phyloP scores from a whole-genome alignment of 2,888 invertebrate genomes.

The Malthinus flaveolus region DNA sequence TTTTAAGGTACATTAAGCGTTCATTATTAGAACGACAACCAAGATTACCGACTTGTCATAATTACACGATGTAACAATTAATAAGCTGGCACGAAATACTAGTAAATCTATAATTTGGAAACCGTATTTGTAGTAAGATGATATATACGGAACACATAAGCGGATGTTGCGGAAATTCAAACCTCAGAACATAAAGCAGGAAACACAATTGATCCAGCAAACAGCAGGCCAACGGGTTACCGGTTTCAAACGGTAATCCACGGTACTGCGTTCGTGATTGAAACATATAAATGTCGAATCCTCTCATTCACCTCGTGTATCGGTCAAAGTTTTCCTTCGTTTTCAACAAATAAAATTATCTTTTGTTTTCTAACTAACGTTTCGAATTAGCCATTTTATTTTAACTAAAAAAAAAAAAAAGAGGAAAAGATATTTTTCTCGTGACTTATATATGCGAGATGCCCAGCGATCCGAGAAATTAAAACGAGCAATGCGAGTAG shows the following conservation, averaged over 20 bases:
- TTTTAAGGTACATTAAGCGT: slow-evolving; percentile 27
- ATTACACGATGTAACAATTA: slow-evolving; percentile 19
- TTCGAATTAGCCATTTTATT: neutral
- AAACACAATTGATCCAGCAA: slow-evolving; percentile 42
- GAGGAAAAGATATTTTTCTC: slow-evolving; percentile 1
- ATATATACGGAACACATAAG: slow-evolving; percentile 21
- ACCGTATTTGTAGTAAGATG: slow-evolving; percentile 16
- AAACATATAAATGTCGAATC: slow-evolving; percentile 45
- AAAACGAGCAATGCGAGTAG: slow-evolving; percentile 1
- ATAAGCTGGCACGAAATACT: neutral
- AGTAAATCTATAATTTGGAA: slow-evolving; percentile 14
- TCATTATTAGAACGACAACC: slow-evolving; percentile 16
- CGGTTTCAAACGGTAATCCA: slow-evolving; percentile 39
- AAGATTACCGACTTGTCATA: slow-evolving; percentile 24
- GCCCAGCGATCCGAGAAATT: slow-evolving; percentile 2
- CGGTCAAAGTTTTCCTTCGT: slow-evolving; percentile 33
- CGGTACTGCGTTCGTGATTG: slow-evolving; percentile 44
- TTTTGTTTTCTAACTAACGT: slow-evolving; percentile 3
- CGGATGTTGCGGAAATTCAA: slow-evolving; percentile 39
- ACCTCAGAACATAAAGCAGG: slow-evolving; percentile 36
- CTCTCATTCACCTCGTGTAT: slow-evolving; percentile 39
- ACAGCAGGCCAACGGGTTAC: slow-evolving; percentile 34
- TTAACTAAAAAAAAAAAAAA: neutral
- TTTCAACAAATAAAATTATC: slow-evolving; percentile 2
- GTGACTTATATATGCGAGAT: slow-evolving; percentile 1